These are phyloP conservation scores for Cataglyphis rosenhaueri DNA, from an alignment of 2,888 invertebrate genomes.

Conservation along the genomic window DNA sequence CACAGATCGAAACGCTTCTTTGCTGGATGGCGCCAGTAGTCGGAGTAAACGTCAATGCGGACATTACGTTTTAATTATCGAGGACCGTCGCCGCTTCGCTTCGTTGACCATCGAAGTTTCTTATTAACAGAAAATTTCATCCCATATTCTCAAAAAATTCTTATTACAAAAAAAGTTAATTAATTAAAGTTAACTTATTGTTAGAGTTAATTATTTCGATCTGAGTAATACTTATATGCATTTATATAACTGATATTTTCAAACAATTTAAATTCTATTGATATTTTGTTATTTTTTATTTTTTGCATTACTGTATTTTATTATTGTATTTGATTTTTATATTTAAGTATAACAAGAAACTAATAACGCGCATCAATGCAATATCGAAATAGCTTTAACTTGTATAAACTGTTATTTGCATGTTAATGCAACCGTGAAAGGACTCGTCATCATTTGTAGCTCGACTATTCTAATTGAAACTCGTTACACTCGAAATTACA, in stretches of 20 bases:
- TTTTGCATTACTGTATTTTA: background rate
- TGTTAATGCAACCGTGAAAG: slow-evolving; percentile 47
- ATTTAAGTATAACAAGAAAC: background rate
- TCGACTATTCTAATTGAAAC: slow-evolving; percentile 68
- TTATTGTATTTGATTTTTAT: background rate
- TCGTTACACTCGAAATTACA: slow-evolving; percentile 68
- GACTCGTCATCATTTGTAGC: slow-evolving; percentile 60
- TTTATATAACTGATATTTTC: background rate
- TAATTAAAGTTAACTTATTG: background rate
- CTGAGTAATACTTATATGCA: background rate
- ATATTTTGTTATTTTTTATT: background rate
- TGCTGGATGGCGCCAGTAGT: slow-evolving; percentile 12
- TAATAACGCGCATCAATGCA: background rate
- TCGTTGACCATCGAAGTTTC: slow-evolving; percentile 4
- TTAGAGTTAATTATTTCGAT: background rate
- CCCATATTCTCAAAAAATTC: background rate
- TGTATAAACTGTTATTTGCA: slow-evolving; percentile 58
- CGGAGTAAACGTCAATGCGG: slow-evolving; percentile 42
- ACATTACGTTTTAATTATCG: slow-evolving; percentile 72
- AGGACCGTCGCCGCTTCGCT: slow-evolving; percentile 54
- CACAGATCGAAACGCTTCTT: slow-evolving; percentile 27
- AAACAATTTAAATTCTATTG: background rate
- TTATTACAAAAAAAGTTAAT: background rate
- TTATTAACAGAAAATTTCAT: background rate
- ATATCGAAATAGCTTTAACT: slow-evolving; percentile 18